Base-by-base conservation (phyloP, 1,140 invertebrate species). In the Nylanderia fulva region DNA sequence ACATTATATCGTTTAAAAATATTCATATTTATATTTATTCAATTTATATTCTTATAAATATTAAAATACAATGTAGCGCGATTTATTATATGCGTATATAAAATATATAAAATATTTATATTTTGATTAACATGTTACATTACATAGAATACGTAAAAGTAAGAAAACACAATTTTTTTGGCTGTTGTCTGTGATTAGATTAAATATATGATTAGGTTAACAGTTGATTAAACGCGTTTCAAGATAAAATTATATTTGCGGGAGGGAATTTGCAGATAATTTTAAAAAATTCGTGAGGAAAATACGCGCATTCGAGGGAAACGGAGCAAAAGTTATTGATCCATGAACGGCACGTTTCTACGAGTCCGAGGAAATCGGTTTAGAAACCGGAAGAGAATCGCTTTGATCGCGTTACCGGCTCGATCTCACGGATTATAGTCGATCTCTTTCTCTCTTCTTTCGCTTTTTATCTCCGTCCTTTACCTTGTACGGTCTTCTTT, bases 391-490 rank as follows among this genome's bases (percentile, higher is more conserved):
- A 86, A 86, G 87, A 77, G 80, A 90, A 88, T 71, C 69, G 75
- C 84, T 90, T 89, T 91, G 90, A 92, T 92, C 90, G 79, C 87
- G 90, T 92, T 92, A 92, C 86, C 90, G 90, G 84, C 75, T 90
- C 91, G 75, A 89, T 85, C 86, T 89, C 83, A 66, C 79, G 88
- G 90, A 91, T 91, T 91, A 91, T 82, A 72, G 84, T 56, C 77
- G 75, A 52, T 76, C 48, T 33, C 42, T 33, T 63, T 58, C 27
- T 58, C 24, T 45, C 33, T 45, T 60, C 58, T 83, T 76, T 79
- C 56, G 58, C 58, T 86, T 88, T 69, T 85, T 88, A 79, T 79
- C 86, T 74, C 29, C 45, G 21, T 24, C 56, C 52, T 42, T 75
- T 74, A 64, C 77, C 63, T 75, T 66, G 45, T 68, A 68, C 61